phyloP scores from a whole-genome alignment of 2,797 vertebrate species.

The Argya squamiceps region DNA sequence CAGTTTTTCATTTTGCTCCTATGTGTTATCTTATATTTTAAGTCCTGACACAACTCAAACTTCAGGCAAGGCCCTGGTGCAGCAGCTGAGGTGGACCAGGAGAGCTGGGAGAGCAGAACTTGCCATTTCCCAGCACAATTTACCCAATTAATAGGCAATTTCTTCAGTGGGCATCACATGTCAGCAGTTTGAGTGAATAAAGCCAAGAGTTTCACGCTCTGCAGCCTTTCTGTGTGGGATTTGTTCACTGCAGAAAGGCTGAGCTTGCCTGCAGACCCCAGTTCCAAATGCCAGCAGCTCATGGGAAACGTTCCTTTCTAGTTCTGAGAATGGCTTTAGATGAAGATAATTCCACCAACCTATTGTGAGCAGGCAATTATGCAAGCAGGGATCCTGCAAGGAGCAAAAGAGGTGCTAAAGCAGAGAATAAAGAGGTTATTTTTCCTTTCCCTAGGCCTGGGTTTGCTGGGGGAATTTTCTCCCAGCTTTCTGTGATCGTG shows the following conservation, averaged over 20 bases:
- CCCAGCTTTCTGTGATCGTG: background rate
- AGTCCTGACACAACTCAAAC: background rate
- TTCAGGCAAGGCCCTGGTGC: background rate
- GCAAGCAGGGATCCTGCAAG: background rate
- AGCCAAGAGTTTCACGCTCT: background rate
- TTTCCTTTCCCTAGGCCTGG: background rate
- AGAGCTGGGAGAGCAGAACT: background rate
- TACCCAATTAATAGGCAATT: background rate
- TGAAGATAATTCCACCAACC: background rate
- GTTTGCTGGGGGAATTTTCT: background rate
- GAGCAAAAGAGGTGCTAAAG: background rate
- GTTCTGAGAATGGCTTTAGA: background rate
- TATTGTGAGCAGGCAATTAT: background rate
- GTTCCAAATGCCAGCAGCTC: background rate
- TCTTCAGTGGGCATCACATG: background rate
- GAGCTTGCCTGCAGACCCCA: background rate
- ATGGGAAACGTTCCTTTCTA: background rate
- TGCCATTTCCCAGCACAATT: background rate
- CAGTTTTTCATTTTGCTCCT: background rate
- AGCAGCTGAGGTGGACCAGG: background rate
- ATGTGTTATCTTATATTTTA: fast-evolving
- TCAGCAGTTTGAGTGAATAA: background rate
- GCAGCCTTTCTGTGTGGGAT: background rate
- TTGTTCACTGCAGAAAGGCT: background rate
- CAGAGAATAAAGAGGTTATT: background rate